A percentile compares a stretch with the other conserved stretches of the same genome.
These are phyloP conservation scores for Megalops atlanticus DNA, from an alignment of 2,113 vertebrate species.

Conservation along the genomic window DNA sequence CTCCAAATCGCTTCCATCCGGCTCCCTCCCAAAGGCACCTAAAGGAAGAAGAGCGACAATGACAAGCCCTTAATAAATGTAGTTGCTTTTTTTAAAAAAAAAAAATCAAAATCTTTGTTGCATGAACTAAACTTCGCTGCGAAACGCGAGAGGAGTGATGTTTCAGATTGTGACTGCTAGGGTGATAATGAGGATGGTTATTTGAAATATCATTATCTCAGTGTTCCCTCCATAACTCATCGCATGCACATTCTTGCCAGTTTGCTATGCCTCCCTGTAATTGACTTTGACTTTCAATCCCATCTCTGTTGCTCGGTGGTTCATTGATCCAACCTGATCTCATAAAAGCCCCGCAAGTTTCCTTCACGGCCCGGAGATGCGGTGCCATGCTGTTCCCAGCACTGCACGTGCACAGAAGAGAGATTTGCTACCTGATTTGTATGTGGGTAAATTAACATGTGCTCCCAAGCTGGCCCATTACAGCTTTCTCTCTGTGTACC, in stretches of 20 bases:
- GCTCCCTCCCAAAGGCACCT: too few species aligned
- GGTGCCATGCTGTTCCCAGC: background rate
- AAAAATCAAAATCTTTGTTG: too few species aligned
- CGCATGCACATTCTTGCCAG: background rate
- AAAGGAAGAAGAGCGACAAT: too few species aligned
- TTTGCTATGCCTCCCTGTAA: background rate
- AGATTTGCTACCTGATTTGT: background rate
- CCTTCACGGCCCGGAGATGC: background rate
- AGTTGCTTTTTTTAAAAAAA: too few species aligned
- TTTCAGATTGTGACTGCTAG: background rate
- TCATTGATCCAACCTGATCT: background rate
- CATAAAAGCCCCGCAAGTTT: background rate
- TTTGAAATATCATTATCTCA: background rate
- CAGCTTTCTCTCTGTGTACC: background rate
- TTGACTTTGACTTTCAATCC: constrained; percentile 2
- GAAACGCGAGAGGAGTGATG: background rate
- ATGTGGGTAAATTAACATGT: background rate
- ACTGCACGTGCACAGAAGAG: background rate
- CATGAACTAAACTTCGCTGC: too few species aligned
- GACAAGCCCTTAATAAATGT: too few species aligned
- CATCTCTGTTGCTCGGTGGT: background rate
- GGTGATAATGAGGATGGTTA: background rate
- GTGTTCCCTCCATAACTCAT: background rate
- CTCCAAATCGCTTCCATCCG: too few species aligned
- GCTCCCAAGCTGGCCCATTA: background rate